phyloP scores from a whole-genome alignment of 2,113 vertebrate species.

The Actenoides hombroni region DNA sequence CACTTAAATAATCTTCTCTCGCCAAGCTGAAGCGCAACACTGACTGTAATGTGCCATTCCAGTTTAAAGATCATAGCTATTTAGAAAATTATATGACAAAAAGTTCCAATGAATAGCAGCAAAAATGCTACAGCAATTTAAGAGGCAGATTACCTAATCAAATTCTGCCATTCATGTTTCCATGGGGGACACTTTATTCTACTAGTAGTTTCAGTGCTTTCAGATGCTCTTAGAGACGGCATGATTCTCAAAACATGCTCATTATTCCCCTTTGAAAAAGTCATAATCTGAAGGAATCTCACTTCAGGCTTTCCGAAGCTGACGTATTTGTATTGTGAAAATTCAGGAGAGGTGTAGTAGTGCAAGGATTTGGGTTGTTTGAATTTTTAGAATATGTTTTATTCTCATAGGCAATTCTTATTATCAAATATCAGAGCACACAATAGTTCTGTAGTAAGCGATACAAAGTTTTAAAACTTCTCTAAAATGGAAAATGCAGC shows the following conservation, averaged over 20 bases:
- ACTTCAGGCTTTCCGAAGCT: not conserved
- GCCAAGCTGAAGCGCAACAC: not conserved
- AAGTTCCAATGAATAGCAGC: not conserved
- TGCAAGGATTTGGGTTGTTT: not conserved
- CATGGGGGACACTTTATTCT: not conserved
- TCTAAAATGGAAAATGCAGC: not conserved
- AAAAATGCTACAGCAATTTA: not conserved
- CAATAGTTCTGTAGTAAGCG: not conserved
- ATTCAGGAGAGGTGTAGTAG: not conserved
- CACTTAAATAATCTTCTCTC: not conserved
- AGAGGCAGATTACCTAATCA: not conserved
- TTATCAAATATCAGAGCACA: not conserved
- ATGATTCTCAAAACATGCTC: not conserved
- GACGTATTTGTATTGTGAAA: not conserved
- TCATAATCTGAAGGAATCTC: not conserved
- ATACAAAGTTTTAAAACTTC: not conserved
- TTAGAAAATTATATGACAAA: not conserved
- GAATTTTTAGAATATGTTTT: not conserved
- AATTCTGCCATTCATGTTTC: not conserved
- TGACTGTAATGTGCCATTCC: not conserved
- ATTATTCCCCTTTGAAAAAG: not conserved
- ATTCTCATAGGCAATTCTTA: not conserved
- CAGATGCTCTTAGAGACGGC: not conserved
- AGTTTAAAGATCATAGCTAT: not conserved
- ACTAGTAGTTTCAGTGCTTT: not conserved